phyloP scores from a whole-genome alignment of 2,113 vertebrate species.

The Clarias batrachus region DNA sequence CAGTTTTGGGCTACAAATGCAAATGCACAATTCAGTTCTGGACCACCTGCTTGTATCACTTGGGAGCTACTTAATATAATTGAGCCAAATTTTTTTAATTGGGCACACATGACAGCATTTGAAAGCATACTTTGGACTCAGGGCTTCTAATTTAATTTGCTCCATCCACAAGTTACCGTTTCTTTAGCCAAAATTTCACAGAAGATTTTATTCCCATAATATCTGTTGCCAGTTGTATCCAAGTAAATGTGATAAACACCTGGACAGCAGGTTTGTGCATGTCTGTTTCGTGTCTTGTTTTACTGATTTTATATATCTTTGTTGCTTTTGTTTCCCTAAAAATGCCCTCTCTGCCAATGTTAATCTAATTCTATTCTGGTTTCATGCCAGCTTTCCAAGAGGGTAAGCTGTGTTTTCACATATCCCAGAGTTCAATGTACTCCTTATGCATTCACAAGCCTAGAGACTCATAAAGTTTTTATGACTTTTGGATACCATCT shows the following conservation, averaged over 20 bases:
- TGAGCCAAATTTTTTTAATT: conserved; percentile 67
- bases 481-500: conserved; percentile 2
- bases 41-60: conserved; percentile 65
- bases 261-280: conserved; percentile 8
- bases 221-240: conserved; percentile 9
- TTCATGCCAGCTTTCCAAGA: neutral
- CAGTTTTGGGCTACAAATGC: conserved; percentile 34
- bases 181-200: conserved; percentile 24
- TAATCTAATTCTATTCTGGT: neutral
- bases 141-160: conserved; percentile 33
- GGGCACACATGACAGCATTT: conserved; percentile 65
- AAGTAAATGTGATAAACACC: conserved; percentile 25
- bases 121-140: conserved; percentile 37
- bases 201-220: conserved; percentile 19
- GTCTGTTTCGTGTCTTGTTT: neutral
- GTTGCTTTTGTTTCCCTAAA: neutral
- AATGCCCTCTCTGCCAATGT: neutral
- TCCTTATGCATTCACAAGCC: neutral
- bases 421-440: neutral
- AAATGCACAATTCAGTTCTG: conserved; percentile 53
- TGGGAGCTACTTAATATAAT: conserved; percentile 66
- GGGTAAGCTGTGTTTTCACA: neutral
- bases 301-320: neutral
- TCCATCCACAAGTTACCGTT: conserved; percentile 33
- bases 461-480: neutral